Conservation (phyloP, 2,113 vertebrate species). For the Sprattus sprattus region DNA sequence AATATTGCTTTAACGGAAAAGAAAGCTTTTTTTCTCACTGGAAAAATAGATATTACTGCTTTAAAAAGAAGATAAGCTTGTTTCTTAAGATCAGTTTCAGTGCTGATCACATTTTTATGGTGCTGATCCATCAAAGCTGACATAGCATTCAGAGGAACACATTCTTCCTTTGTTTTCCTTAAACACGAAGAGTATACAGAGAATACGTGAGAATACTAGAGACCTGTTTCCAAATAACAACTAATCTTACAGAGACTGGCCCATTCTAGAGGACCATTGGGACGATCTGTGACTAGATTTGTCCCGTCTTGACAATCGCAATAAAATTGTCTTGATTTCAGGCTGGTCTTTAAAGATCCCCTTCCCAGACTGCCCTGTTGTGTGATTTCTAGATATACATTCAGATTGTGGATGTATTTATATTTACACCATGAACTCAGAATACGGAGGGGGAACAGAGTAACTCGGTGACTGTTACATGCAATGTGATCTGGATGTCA, state of each 20-base stretch:
- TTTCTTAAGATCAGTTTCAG: conserved; percentile 34
- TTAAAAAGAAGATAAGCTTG: conserved; percentile 19
- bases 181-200: neutral
- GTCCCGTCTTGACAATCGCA: neutral
- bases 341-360: neutral
- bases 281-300: conserved; percentile 1
- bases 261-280: neutral
- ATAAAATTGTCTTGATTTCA: neutral
- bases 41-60: conserved; percentile 12
- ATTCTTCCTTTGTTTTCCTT: neutral
- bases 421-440: neutral
- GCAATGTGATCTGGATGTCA: neutral
- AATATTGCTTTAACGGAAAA: conserved; percentile 41
- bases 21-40: conserved; percentile 11
- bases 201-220: neutral
- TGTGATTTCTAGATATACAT: neutral
- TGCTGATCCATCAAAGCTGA: conserved; percentile 43
- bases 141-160: neutral
- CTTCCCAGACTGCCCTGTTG: neutral
- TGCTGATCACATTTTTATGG: conserved; percentile 46
- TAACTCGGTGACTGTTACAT: neutral
- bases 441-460: neutral
- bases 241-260: neutral
- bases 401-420: neutral
- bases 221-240: conserved; percentile 17